Evolutionary conservation across 2,113 vertebrate species (phyloP), one percentile per base, ranked within the genome.

Genomic region (Antigone vipio): DNA sequence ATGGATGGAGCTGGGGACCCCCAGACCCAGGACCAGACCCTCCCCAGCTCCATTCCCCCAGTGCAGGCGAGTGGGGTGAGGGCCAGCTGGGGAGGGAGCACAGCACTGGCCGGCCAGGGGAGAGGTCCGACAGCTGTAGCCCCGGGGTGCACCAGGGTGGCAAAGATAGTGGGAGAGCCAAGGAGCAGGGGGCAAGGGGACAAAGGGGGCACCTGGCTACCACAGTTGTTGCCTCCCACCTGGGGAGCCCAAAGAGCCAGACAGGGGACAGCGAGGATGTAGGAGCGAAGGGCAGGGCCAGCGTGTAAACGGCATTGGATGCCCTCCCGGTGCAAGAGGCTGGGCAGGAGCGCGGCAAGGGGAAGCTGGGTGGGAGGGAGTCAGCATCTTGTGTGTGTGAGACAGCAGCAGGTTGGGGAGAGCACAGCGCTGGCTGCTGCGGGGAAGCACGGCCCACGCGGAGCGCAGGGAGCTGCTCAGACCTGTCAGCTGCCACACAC

Each of bases 371-470:
- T 6, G 2, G 10, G 22, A 76, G 73, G 60, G 71, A 92, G 88
- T 90, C 96, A 92, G 53, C 6, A 14, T 88, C 96, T 96, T 92
- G 95, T 94, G 94, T 12, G 15, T 23, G 40, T 93, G 95, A 95
- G 67, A 82, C 95, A 93, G 80, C 35, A 2, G 19, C 0, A 5
- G 40, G 62, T 1, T 1, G 2, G 12, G 21, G 45, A 50, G 30
- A 83, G 59, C 84, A 47, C 27, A n/a, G 45, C 14, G 1, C 49
- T 0, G 0, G 59, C 20, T 0, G 0, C 32, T 4, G 1, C 0
- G 1, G 62, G 30, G 66, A 85, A 55, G 58, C 30, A 23, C 0
- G 0, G 62, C 62, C 73, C 12, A 13, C 5, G 56, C 15, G 5
- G 40, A 58, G 47, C 29, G 23, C 63, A 78, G 74, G 22, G 21